Conservation (phyloP, 2,888 invertebrate species). For the Pediacus dermestoides region DNA sequence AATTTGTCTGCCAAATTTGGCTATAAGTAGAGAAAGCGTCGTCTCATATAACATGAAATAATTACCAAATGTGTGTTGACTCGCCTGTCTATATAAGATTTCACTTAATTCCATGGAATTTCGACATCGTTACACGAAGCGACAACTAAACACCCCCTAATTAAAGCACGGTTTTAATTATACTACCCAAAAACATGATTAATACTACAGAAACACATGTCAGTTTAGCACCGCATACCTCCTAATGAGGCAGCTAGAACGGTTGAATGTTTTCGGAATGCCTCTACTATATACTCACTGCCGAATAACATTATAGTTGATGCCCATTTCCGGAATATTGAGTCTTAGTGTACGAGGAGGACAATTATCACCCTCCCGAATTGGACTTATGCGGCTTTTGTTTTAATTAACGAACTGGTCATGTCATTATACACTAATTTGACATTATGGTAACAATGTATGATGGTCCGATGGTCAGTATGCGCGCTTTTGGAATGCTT, state of each 20-base stretch:
- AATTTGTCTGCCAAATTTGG: conserved; percentile 13
- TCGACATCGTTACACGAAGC: conserved; percentile 40
- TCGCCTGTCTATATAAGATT: no score
- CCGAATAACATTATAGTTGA: conserved; percentile 44
- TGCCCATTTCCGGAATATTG: conserved; percentile 43
- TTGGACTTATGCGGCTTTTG: conserved; percentile 22
- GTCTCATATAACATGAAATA: no score
- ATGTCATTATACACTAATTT: conserved; percentile 30
- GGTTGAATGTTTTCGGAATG: conserved; percentile 1
- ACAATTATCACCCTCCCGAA: conserved; percentile 27
- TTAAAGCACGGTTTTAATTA: conserved; percentile 49
- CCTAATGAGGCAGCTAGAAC: conserved; percentile 46
- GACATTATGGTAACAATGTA: conserved; percentile 27
- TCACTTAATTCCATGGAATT: conserved; percentile 32
- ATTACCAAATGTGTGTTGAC: conserved; percentile 5
- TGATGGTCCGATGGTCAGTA: conserved; percentile 9
- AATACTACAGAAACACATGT: conserved; percentile 50
- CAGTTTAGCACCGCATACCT: conserved; percentile 52
- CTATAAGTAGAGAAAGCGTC: no score
- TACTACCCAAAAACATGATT: conserved; percentile 48
- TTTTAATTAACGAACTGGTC: conserved; percentile 29
- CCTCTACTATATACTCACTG: conserved; percentile 19
- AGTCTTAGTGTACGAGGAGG: no score
- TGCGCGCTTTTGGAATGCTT: no score
- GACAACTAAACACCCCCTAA: conserved; percentile 48